phyloP scores from a whole-genome alignment of 2,113 vertebrate species.

The Tetraodon nigroviridis region DNA sequence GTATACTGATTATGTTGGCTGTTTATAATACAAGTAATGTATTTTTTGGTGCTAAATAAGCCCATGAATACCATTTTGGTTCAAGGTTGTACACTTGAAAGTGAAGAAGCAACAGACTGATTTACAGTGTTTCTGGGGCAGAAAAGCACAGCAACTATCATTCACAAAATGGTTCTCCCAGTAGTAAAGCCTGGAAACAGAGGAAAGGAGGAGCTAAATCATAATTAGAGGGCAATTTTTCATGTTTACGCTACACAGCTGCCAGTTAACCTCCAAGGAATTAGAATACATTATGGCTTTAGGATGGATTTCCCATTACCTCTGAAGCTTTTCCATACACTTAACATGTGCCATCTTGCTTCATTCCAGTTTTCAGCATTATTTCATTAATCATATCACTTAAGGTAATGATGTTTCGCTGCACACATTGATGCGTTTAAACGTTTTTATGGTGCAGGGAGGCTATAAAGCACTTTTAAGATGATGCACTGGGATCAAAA shows the following conservation, averaged over 20 bases:
- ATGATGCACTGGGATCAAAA: conserved; percentile 11
- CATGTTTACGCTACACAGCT: conserved; percentile 31
- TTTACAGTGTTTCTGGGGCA: not conserved
- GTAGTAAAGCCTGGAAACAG: not conserved
- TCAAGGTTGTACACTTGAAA: too few species aligned
- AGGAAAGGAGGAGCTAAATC: conserved; percentile 17
- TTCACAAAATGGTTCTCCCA: conserved; percentile 1
- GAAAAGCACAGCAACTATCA: conserved; percentile 1
- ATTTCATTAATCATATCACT: not conserved
- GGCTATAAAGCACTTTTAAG: conserved; percentile 2
- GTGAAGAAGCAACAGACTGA: not conserved
- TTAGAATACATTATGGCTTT: conserved; percentile 8
- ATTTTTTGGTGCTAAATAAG: too few species aligned
- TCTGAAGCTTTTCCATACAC: not conserved
- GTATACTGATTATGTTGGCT: too few species aligned
- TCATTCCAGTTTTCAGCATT: not conserved
- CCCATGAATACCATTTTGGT: too few species aligned
- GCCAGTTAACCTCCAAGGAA: conserved; percentile 17
- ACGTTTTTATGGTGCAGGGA: conserved; percentile 2
- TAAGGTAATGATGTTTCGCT: not conserved
- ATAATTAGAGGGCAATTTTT: conserved; percentile 33
- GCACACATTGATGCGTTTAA: conserved; percentile 2
- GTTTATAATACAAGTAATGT: too few species aligned
- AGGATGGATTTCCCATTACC: conserved; percentile 7
- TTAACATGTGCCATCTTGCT: not conserved